These are phyloP conservation scores for Sminthurinus aureus DNA, from an alignment of 2,888 invertebrate genomes.

Conservation along the genomic window DNA sequence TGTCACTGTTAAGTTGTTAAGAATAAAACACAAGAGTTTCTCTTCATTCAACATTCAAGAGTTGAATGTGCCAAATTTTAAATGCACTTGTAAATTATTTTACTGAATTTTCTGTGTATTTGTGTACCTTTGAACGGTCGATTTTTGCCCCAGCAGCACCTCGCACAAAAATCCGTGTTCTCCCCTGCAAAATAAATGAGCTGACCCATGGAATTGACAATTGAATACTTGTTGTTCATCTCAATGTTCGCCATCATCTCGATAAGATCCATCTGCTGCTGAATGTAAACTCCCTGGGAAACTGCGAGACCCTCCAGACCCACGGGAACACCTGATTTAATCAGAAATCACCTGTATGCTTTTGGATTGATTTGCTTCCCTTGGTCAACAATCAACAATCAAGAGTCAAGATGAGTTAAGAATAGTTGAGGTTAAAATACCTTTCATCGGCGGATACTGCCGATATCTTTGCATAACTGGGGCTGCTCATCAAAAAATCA, in stretches of 20 bases:
- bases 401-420: too few relatives aligned
- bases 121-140: not conserved
- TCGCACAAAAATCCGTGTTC: not conserved
- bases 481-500: not conserved
- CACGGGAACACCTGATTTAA: not conserved
- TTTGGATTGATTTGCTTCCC: too few relatives aligned
- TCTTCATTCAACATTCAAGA: too few relatives aligned
- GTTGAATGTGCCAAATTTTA: too few relatives aligned
- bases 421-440: too few relatives aligned
- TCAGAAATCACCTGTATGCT: not conserved
- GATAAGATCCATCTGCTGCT: not conserved
- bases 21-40: too few relatives aligned
- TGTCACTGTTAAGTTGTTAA: not conserved
- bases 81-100: too few relatives aligned
- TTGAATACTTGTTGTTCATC: not conserved
- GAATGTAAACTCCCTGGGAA: not conserved
- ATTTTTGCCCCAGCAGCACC: not conserved
- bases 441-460: not conserved
- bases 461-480: not conserved
- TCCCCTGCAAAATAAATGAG: conserved; percentile 4
- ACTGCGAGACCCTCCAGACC: not conserved
- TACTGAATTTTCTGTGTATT: not conserved
- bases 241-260: not conserved
- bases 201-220: conserved; percentile 2
- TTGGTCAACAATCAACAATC: too few relatives aligned